A percentile compares a stretch with the other conserved stretches of the same genome.
phyloP scores from a whole-genome alignment of 2,797 vertebrate genomes.

The Lerista edwardsae region DNA sequence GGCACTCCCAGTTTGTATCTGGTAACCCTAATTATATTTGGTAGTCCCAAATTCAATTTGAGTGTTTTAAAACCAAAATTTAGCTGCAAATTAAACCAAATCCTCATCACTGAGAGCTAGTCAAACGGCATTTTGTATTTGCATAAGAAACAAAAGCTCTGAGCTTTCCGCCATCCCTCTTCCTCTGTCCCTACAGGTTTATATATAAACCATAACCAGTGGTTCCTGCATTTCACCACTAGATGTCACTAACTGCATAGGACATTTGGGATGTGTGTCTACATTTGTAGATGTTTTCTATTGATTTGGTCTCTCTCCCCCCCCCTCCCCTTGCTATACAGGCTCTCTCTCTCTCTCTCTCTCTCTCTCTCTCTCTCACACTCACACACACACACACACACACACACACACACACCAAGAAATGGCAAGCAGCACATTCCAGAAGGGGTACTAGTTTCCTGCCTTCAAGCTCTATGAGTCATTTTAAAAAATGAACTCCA shows the following conservation, averaged over 20 bases:
- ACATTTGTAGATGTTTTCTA: constrained; percentile 10
- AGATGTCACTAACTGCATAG: constrained; percentile 71
- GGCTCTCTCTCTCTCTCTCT: no score
- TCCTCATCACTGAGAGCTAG: neutral
- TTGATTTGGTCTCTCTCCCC: neutral
- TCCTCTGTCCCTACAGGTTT: no score
- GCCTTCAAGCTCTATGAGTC: neutral
- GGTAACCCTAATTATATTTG: neutral
- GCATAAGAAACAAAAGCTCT: neutral
- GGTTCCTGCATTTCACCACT: constrained; percentile 55
- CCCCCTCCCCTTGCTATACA: no score
- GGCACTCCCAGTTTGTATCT: no score
- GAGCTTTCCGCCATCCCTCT: neutral
- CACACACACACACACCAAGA: neutral
- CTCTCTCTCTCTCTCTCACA: no score
- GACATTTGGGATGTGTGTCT: neutral
- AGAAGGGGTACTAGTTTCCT: neutral
- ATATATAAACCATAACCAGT: neutral
- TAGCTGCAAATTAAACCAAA: neutral
- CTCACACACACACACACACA: no score
- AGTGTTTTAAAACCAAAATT: neutral
- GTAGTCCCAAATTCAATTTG: neutral
- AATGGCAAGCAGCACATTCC: neutral
- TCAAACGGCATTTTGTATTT: neutral
- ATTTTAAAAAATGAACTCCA: neutral